Evolutionary conservation across 2,797 vertebrate genomes (phyloP), one percentile per base, ranked within the genome.

Genomic region (Xiphorhynchus erythropygius): DNA sequence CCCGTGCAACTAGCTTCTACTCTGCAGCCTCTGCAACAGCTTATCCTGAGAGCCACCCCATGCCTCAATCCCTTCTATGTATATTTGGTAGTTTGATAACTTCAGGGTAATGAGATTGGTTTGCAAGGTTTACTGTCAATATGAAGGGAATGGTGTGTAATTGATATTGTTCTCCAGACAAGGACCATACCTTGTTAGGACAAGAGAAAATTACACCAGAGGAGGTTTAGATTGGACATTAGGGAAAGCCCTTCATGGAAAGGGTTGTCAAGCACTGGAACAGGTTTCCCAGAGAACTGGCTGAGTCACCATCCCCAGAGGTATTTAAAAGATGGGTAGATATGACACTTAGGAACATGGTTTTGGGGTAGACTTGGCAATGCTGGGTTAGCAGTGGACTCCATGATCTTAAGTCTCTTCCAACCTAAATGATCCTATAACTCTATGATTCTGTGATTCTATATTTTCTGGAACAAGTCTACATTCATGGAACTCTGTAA

Each of bases 61-160:
- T 3, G 7, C 4, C 35, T 19, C 33, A 33, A 27, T 21, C 25
- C 16, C 11, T 62, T 32, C 47, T 22, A 11, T 1, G 0, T 2
- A 0, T 9, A 33, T 13, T 39, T 59, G 67, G 7, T 12, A 53
- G 28, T 21, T 41, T 53, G 25, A 17, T 24, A 27, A n/a, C 41
- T 56, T 42, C 46, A n/a, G n/a, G 30, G 18, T 23, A 21, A 28
- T 24, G 32, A 70, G 35, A 41, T 33, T 41, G 13, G 25, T 32
- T 71, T 47, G 25, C 11, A n/a, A 81, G 14, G 21, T 37, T 78
- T 70, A 27, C 41, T 47, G 42, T 11, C 27, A 52, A 2, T 13
- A 44, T 7, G 25, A 49, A 68, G 13, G 22, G 23, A 79, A 49
- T 5, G 9, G 55, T 39, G 33, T 19, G 28, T 62, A 23, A 3